A percentile compares a stretch with the other conserved stretches of the same genome.
Conservation (phyloP, 2,797 vertebrate genomes). For the Strix occidentalis region DNA sequence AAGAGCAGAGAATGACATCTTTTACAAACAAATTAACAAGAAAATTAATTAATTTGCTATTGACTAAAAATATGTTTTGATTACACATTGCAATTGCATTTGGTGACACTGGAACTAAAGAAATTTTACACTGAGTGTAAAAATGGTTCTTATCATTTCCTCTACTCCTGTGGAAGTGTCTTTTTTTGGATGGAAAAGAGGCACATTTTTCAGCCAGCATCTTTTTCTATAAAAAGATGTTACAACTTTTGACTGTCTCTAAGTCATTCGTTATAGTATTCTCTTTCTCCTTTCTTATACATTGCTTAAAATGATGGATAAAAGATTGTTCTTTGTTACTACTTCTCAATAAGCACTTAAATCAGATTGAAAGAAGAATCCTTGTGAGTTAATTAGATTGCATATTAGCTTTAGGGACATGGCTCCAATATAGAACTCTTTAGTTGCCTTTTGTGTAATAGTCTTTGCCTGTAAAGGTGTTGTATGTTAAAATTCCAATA, state of each 20-base stretch:
- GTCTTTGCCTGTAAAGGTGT: neutral
- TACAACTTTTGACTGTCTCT: neutral
- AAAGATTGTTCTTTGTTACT: neutral
- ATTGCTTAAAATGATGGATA: neutral
- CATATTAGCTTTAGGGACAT: neutral
- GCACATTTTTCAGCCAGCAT: neutral
- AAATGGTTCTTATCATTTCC: neutral
- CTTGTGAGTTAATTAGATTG: constrained; percentile 2
- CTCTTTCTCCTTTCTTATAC: neutral
- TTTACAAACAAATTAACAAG: neutral
- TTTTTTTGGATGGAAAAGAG: neutral
- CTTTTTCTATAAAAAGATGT: neutral
- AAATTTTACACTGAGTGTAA: neutral
- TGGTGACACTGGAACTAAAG: neutral
- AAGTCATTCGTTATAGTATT: neutral
- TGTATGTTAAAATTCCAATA: neutral
- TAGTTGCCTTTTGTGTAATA: neutral
- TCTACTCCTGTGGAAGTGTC: neutral
- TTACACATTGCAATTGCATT: neutral
- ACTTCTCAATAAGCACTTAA: constrained; percentile 1
- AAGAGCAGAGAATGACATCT: neutral
- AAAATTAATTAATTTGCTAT: neutral
- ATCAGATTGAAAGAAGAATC: neutral
- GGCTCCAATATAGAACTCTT: neutral
- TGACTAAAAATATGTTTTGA: neutral